Percentiles rank a stretch among this genome's conserved stretches.
These are phyloP conservation scores for Oenanthe melanoleuca DNA, from an alignment of 2,113 vertebrate species.

Conservation along the genomic window DNA sequence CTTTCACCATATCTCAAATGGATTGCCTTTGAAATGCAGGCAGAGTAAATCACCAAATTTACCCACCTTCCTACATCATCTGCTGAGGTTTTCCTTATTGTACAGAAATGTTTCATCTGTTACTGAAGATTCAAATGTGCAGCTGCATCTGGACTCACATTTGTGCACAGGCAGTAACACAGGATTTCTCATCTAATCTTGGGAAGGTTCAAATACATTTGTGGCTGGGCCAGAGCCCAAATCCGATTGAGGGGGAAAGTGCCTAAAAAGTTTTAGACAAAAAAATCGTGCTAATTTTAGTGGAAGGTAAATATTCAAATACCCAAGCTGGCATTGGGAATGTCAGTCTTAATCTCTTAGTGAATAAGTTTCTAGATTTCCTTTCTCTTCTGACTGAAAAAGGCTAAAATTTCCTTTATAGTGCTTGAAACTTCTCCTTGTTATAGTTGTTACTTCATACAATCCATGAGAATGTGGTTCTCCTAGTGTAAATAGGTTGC, in stretches of 20 bases:
- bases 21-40: slow-evolving; percentile 29
- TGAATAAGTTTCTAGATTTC: background rate
- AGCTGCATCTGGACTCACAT: fast-evolving
- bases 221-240: background rate
- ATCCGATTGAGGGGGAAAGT: fast-evolving
- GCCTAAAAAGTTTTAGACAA: background rate
- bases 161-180: fast-evolving
- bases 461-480: background rate
- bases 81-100: background rate
- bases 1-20: slow-evolving; percentile 13
- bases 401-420: background rate
- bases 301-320: background rate
- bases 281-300: background rate
- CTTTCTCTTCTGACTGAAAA: background rate
- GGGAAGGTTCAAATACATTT: background rate
- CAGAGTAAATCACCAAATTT: background rate
- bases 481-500: background rate
- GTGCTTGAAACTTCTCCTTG: background rate
- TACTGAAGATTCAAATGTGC: background rate
- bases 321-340: background rate
- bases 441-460: background rate
- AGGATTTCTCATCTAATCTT: background rate
- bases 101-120: background rate
- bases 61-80: background rate
- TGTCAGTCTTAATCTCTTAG: background rate